Evolutionary conservation across 2,113 vertebrate genomes (phyloP).

Genomic region (Pardalotus punctatus): DNA sequence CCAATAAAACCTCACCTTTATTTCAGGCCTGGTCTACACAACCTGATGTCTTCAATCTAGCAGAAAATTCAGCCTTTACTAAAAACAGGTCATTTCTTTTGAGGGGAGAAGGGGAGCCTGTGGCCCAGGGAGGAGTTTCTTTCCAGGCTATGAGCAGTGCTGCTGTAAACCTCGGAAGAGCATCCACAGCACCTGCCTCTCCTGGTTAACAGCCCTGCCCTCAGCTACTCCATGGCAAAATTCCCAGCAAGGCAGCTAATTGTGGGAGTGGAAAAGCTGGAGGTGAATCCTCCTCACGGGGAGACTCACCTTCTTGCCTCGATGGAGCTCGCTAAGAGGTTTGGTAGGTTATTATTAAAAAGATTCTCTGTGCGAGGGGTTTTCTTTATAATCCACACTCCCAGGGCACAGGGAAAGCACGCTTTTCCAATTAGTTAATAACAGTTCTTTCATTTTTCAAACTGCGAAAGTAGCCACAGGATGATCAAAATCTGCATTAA

Average conservation of each 20-base stretch:
- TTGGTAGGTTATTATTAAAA: neutral
- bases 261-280: neutral
- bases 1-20: neutral
- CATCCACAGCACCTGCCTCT: neutral
- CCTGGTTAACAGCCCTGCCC: neutral
- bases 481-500: neutral
- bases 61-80: neutral
- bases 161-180: neutral
- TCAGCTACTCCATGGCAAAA: neutral
- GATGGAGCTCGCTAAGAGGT: neutral
- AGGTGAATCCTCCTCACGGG: neutral
- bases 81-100: neutral
- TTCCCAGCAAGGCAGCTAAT: neutral
- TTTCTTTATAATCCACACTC: neutral
- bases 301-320: neutral
- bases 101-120: fast-evolving
- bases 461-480: neutral
- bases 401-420: neutral
- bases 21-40: neutral
- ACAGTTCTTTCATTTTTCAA: neutral
- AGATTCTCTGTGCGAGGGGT: neutral
- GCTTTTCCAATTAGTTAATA: neutral
- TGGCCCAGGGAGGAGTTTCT: too few species aligned
- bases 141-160: neutral
- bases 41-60: neutral